Evolutionary conservation across 2,113 vertebrate species (phyloP).

Genomic region (Eudyptes chrysolophus): DNA sequence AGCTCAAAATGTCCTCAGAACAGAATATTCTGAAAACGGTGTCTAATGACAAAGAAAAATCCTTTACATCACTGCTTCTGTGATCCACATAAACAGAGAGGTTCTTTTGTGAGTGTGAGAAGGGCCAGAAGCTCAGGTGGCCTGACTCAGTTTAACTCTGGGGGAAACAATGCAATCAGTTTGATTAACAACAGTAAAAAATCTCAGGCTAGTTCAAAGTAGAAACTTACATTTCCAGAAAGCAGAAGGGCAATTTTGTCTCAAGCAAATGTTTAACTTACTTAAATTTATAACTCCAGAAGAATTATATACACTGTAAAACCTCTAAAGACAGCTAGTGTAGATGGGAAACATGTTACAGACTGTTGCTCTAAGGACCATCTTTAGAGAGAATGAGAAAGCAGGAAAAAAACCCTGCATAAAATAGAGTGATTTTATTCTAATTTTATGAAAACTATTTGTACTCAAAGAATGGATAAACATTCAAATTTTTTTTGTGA

Average conservation of each 20-base stretch:
- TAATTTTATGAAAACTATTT: not conserved
- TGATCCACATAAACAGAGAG: not conserved
- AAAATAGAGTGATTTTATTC: not conserved
- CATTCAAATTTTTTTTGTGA: not conserved
- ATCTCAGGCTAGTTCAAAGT: not conserved
- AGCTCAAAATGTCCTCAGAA: not conserved
- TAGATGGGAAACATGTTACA: not conserved
- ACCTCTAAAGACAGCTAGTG: not conserved
- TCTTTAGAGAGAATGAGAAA: not conserved
- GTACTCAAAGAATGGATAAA: not conserved
- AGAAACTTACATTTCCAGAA: not conserved
- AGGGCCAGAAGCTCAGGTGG: not conserved
- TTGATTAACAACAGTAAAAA: not conserved
- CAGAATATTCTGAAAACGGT: not conserved
- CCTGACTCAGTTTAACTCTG: not conserved
- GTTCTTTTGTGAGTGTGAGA: not conserved
- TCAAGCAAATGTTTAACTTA: not conserved
- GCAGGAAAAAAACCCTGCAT: fast-evolving
- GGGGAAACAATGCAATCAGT: not conserved
- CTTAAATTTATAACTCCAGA: not conserved
- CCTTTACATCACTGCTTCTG: not conserved
- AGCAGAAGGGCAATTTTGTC: not conserved
- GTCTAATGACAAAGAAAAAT: not conserved
- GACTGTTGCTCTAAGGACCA: not conserved
- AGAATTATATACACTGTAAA: not conserved